Evolutionary conservation across 2,113 vertebrate genomes (phyloP), one percentile per base, ranked within the genome.

Genomic region (Numida meleagris): DNA sequence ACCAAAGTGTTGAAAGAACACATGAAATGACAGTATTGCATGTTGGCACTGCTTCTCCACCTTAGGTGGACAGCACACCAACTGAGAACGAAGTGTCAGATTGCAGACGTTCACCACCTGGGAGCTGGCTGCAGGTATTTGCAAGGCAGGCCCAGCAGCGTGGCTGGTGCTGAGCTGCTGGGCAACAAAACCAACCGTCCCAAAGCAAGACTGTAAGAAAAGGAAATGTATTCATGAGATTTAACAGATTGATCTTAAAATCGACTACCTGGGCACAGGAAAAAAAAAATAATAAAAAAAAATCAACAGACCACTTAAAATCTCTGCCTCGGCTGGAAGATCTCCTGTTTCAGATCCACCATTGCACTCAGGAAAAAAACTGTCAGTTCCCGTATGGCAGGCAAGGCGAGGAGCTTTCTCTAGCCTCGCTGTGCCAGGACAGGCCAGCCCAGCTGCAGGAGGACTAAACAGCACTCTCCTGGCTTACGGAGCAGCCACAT

Each of bases 1-100:
- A 89, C 72, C 75, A 4, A 72, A 94, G 94, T 46, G 29, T 80
- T 84, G 81, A 45, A 70, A 65, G 72, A 82, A 82, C 4, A 29
- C 94, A 91, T 57, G 95, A 93, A 96, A 95, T 43, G 9, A 79
- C 73, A 40, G 51, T 96, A 90, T 79, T 89, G 66, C 73, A 79
- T 62, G 78, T 91, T 89, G 95, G 84, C 74, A 78, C 61, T 67
- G 71, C 79, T 65, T 51, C 85, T 95, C 67, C 76, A 82, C 88
- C 53, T 75, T 13, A 63, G 77, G 23, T 14, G n/a, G 61, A 78
- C 73, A 19, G 3, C 70, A 86, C 71, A 67, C 42, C 38, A 24
- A 67, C 6, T 19, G 50, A 86, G 63, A 81, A 81, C 3, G 18
- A 83, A 53, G 71, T 55, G 78, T 71, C 61, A 15, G 24, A 63